Evolutionary conservation across 2,797 vertebrate species (phyloP), one percentile per base, ranked within the genome.

Genomic region (Rhadinocentrus ornatus): DNA sequence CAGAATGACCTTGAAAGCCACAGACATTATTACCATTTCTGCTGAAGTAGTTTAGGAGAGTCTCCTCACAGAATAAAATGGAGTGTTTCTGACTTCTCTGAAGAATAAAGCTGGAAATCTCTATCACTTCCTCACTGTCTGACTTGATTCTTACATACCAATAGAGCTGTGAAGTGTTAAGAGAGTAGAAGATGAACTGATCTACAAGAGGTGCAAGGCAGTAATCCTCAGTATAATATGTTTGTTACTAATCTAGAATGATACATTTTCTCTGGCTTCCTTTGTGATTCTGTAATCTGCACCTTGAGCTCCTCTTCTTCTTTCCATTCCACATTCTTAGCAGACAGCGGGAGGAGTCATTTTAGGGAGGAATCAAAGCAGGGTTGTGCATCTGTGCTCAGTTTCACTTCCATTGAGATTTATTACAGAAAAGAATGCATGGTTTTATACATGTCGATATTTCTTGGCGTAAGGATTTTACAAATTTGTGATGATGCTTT

Each of bases 1-100:
- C 18, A 73, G 56, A 81, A 66, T 70, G 77, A 80, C 75, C 81
- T 69, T 79, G 63, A 69, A 68, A 77, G 50, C 62, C 32, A 58
- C 27, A 50, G 71, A 50, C 53, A 62, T 79, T 75, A 75, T 52
- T 80, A 62, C 27, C 15, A n/a, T 48, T 73, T 69, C 74, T 78
- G 72, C 64, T 71, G 32, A 86, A 83, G 80, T 29, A 67, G 41
- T 81, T 82, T 55, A 65, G 6, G 12, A 44, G 58, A 66, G 68
- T 48, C 15, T 73, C 1, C 22, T 46, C 24, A 20, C 26, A 59
- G 44, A 46, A 71, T 31, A 50, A 66, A 72, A 29, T 37, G 20
- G 9, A 54, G 41, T 50, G 52, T 71, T 66, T 66, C 55, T 62
- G 35, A 31, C 9, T 1, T 34, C 12, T 62, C 34, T 64, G 13